Percentiles rank a stretch among this genome's conserved stretches.
Evolutionary conservation across 2,113 vertebrate genomes (phyloP).

Genomic region (Tachysurus vachellii): DNA sequence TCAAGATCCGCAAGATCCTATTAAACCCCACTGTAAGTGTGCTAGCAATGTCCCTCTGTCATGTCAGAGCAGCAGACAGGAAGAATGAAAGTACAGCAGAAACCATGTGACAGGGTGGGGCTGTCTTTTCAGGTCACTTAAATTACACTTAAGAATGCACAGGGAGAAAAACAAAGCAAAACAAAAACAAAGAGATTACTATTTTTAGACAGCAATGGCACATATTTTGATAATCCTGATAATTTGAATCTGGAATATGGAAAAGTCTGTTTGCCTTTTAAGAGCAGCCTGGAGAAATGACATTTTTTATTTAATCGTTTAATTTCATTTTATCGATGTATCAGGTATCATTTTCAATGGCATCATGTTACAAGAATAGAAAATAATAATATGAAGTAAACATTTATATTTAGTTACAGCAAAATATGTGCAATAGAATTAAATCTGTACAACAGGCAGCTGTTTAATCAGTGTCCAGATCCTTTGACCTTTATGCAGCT

Average conservation of each 20-base stretch:
- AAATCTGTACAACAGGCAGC: not conserved
- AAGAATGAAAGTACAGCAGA: not conserved
- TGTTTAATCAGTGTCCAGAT: not conserved
- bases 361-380: not conserved
- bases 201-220: not conserved
- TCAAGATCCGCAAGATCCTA: not conserved
- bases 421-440: not conserved
- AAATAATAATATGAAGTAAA: not conserved
- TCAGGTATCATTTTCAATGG: not conserved
- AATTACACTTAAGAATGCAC: not conserved
- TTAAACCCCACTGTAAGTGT: not conserved
- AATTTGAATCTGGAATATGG: not conserved
- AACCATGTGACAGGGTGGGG: not conserved
- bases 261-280: not conserved
- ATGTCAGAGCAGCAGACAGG: not conserved
- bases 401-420: not conserved
- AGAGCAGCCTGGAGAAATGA: not conserved
- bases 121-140: not conserved
- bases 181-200: not conserved
- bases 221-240: not conserved
- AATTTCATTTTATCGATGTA: not conserved
- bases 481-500: not conserved
- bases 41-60: not conserved
- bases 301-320: not conserved
- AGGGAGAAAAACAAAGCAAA: not conserved